Conservation (phyloP, 2,888 invertebrate species). For the Ochlodes sylvanus region DNA sequence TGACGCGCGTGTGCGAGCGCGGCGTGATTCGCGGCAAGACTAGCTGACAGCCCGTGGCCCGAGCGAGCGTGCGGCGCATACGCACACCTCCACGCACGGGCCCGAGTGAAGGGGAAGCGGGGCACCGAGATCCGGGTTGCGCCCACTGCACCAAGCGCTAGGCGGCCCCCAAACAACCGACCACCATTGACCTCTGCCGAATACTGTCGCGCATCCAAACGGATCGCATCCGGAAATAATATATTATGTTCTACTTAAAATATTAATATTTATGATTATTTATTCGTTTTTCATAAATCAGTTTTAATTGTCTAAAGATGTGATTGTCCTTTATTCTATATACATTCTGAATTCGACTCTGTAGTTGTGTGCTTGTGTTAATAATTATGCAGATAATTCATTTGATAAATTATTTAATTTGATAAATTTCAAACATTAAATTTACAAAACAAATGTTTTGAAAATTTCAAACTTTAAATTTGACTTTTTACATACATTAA, state of each 20-base stretch:
- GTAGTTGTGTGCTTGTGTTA: no score
- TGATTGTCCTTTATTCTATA: no score
- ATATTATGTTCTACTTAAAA: neutral
- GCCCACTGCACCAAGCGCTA: conserved; percentile 71
- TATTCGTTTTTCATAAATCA: neutral
- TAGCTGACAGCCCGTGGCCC: conserved; percentile 53
- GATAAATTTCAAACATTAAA: no score
- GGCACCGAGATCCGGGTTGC: conserved; percentile 82
- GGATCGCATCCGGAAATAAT: conserved; percentile 42
- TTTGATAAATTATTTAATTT: no score
- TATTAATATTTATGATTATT: neutral
- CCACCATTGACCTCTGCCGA: conserved; percentile 72
- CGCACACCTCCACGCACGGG: conserved; percentile 71
- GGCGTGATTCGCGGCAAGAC: conserved; percentile 75
- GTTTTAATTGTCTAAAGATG: neutral
- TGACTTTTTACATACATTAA: no score
- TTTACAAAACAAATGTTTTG: no score
- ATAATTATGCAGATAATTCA: no score
- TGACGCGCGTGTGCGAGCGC: conserved; percentile 52
- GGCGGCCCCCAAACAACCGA: conserved; percentile 72
- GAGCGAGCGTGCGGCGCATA: conserved; percentile 57
- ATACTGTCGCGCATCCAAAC: conserved; percentile 57
- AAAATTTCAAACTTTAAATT: no score
- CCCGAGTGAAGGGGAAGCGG: conserved; percentile 83
- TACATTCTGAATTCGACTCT: no score